Evolutionary conservation across 2,888 invertebrate genomes (phyloP), one percentile per base, ranked within the genome.

Genomic region (Coenonympha glycerion): DNA sequence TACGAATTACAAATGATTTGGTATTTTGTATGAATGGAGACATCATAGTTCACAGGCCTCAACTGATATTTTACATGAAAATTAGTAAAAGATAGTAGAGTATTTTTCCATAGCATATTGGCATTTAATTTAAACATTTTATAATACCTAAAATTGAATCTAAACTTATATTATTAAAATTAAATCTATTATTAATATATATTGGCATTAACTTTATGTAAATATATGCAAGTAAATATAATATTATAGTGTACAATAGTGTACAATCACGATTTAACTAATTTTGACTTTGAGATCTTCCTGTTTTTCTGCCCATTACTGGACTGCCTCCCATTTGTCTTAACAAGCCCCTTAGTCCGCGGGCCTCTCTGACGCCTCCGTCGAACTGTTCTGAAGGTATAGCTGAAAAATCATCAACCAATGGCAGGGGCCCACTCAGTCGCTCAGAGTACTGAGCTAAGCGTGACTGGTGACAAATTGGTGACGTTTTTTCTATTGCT

Each of bases 321-420:
- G 95, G 95, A 70, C 95, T 95, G 6, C 93, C 92, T 3, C 95
- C 93, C 84, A 96, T 95, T 66, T 95, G 95, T 41, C 93, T 88
- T 55, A 96, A 92, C 0, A 96, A 85, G 64, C 91, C 92, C 59
- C 94, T 91, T 13, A 96, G 83, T 0, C 94, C 93, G 64, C 92
- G 92, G 0, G 93, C 92, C 76, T 94, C 93, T 3, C 88, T 75
- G 28, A 88, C 80, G 0, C 87, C 84, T 60, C 79, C 90, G 52
- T 92, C 92, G 3, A 88, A 68, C 16, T 89, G 91, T 70, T 92
- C 96, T 68, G 94, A 92, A 6, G 96, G 95, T 57, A 96, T 93
- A 16, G 95, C 94, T 69, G 93, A 95, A 83, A 97, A 97, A 78
- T 97, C 97, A 74, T 97, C 97, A 62, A 96, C 92, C 28, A 97